phyloP scores from a whole-genome alignment of 1,140 invertebrate genomes.

The Plutomurus gul region DNA sequence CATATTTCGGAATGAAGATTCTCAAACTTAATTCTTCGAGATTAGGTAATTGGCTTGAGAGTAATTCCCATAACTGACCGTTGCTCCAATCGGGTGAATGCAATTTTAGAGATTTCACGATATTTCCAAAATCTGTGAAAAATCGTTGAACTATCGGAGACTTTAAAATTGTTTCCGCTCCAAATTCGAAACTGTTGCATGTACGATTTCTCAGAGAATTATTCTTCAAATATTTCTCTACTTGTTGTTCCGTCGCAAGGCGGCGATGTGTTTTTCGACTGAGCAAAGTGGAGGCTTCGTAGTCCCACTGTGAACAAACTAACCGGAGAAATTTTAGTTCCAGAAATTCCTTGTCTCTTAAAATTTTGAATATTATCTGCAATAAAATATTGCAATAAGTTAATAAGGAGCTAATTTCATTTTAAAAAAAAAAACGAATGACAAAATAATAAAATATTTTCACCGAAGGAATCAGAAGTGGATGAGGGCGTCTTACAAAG shows the following conservation, averaged over 20 bases:
- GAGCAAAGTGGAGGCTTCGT: constrained; percentile 12
- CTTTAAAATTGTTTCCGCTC: neutral
- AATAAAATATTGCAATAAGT: neutral
- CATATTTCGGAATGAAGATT: constrained; percentile 36
- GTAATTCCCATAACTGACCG: constrained; percentile 9
- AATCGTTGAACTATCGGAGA: neutral
- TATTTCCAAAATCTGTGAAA: neutral
- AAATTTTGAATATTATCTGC: constrained; percentile 23
- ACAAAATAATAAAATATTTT: too few species aligned
- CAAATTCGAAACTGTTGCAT: constrained; percentile 35
- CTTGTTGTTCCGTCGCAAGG: neutral
- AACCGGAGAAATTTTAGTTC: constrained; percentile 29
- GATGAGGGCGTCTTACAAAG: neutral
- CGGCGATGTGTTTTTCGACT: neutral
- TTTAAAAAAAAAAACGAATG: neutral
- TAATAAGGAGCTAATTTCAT: neutral
- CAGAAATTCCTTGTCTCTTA: neutral
- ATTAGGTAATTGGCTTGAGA: neutral
- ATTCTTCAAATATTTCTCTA: constrained; percentile 6
- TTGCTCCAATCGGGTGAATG: constrained; percentile 30
- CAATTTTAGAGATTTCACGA: constrained; percentile 33
- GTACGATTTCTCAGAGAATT: neutral
- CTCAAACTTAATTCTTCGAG: constrained; percentile 36
- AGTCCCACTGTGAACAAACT: constrained; percentile 31
- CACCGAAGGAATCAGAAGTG: constrained; percentile 12